Base-by-base conservation (phyloP, 2,888 invertebrate species). In the Spodoptera exigua region DNA sequence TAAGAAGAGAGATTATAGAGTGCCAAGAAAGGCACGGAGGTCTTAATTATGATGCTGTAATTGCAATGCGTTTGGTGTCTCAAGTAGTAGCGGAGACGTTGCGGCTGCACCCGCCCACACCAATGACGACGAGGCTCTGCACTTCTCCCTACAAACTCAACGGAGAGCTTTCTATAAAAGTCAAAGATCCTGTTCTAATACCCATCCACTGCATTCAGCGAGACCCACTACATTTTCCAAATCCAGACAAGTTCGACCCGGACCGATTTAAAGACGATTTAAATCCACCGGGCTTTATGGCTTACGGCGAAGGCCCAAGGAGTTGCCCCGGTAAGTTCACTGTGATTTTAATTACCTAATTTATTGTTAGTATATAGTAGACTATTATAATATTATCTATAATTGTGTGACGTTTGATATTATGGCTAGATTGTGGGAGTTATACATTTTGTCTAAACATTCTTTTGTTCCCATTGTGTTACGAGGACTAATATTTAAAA, bases 221-320 rank as follows among this genome's bases (percentile, higher is more conserved):
- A 52, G 94, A 94, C 78, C 80, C 89, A 9, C 71, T 76, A 37
- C 78, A 92, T 72, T 94, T 93, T 61, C 79, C 90, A 1, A 78
- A 93, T 63, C 93, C 94, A 4, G 87, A 92, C 27, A 92, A 88
- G 69, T 94, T 93, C 73, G 84, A 92, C 73, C 93, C 92, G 10
- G 88, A 89, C 37, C 84, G 93, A 5, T 93, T 94, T 60, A 79
- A 79, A 47, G 90, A 86, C 4, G 88, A 89, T 68, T 65, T 81
- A 16, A 87, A 84, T 78, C 92, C 90, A 14, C 79, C 87, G 14
- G 91, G 87, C 1, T 93, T 94, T 65, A 72, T 93, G 41, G 90
- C 94, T 9, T 94, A 92, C 53, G 94, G 94, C 1, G 91, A 92
- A 57, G 94, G 94, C 27, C 94, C 93, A 2, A 87, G 93, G 70